Conservation (phyloP, 2,888 invertebrate species). For the Antheraea assamensis region DNA sequence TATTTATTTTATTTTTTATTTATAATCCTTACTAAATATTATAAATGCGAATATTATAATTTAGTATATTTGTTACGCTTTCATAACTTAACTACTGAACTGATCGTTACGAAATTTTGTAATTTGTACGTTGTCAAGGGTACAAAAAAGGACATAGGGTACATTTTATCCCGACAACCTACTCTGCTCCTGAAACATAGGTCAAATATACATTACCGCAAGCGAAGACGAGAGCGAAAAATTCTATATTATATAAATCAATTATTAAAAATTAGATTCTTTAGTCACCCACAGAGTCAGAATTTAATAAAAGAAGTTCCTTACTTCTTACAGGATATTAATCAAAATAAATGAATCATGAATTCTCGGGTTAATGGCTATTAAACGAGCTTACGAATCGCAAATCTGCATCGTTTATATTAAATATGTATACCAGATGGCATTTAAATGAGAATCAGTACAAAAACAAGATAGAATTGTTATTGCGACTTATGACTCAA, state of each 20-base stretch:
- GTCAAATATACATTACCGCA: too few species aligned
- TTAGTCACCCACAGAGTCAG: neutral
- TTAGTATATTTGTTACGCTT: too few species aligned
- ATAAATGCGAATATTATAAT: too few species aligned
- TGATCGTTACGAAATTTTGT: too few species aligned
- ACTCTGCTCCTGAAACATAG: too few species aligned
- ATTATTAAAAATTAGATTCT: neutral
- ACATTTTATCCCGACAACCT: too few species aligned
- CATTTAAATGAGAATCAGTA: constrained; percentile 74
- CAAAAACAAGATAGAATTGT: constrained; percentile 76
- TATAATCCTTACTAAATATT: too few species aligned
- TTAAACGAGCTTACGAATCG: constrained; percentile 65
- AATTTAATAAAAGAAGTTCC: constrained; percentile 58
- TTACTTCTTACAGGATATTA: constrained; percentile 77
- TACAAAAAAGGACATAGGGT: too few species aligned
- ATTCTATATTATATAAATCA: neutral
- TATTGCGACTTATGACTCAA: constrained; percentile 81
- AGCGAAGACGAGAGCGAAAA: too few species aligned
- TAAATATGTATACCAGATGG: constrained; percentile 68
- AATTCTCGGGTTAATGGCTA: constrained; percentile 55
- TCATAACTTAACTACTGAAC: too few species aligned
- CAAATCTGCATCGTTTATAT: constrained; percentile 58
- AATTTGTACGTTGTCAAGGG: too few species aligned
- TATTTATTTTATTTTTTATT: too few species aligned
- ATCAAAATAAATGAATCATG: constrained; percentile 76